Evolutionary conservation across 2,797 vertebrate species (phyloP).

Genomic region (Lepilemur ruficaudatus): DNA sequence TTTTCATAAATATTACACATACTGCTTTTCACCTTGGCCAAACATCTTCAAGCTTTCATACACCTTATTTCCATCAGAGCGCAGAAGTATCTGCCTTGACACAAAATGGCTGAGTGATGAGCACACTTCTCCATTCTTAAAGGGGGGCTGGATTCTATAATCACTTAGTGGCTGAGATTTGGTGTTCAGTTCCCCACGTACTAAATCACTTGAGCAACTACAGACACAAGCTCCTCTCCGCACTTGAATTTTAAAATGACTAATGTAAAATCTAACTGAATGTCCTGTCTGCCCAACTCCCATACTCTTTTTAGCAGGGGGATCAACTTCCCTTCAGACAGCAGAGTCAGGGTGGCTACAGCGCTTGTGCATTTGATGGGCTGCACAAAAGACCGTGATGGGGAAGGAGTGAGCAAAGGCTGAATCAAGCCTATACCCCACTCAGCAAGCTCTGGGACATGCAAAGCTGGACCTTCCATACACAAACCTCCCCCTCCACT

Average conservation of each 20-base stretch:
- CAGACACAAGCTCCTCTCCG: neutral
- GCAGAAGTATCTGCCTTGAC: neutral
- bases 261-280: neutral
- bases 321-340: neutral
- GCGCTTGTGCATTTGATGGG: neutral
- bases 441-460: neutral
- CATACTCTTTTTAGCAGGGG: neutral
- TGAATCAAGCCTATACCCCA: neutral
- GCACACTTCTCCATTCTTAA: neutral
- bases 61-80: neutral
- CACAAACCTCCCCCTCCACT: neutral
- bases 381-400: neutral
- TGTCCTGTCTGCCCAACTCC: neutral
- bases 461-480: neutral
- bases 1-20: slow-evolving; percentile 48
- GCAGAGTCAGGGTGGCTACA: neutral
- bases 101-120: neutral
- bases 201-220: slow-evolving; percentile 31
- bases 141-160: neutral
- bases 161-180: neutral
- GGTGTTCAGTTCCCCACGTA: neutral
- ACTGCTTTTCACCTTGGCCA: slow-evolving; percentile 29
- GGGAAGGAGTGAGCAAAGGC: neutral
- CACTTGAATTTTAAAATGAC: slow-evolving; percentile 41
- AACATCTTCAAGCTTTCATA: slow-evolving; percentile 9